Conservation (phyloP, 1,140 invertebrate genomes). For the Bombus soroeensis region DNA sequence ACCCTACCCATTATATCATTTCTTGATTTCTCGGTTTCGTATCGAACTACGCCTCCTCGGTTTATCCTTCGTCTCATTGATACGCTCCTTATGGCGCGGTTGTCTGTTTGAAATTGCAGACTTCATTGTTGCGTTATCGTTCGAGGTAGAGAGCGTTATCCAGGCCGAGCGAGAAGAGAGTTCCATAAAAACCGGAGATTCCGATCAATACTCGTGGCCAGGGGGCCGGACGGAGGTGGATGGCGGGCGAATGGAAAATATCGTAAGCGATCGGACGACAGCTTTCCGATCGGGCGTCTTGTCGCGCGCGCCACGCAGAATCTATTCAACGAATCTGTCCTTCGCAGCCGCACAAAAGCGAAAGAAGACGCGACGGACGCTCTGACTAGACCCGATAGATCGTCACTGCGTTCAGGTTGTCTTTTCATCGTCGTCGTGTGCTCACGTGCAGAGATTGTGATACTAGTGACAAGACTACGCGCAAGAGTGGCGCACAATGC, state of each 20-base stretch:
- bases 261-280: conserved; percentile 32
- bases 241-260: conserved; percentile 21
- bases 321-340: conserved; percentile 31
- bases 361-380: conserved; percentile 10
- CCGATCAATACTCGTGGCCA: conserved; percentile 28
- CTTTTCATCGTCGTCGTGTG: conserved; percentile 32
- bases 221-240: conserved; percentile 1
- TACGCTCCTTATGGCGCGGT: not conserved
- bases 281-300: conserved; percentile 33
- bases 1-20: not conserved
- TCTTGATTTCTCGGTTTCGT: not conserved
- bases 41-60: not conserved
- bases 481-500: conserved; percentile 60
- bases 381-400: conserved; percentile 11
- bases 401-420: conserved; percentile 5
- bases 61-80: not conserved
- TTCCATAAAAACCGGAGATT: conserved; percentile 24
- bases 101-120: not conserved
- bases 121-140: conserved; percentile 1
- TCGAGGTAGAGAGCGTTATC: not conserved
- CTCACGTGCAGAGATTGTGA: conserved; percentile 24
- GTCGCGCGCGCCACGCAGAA: not conserved
- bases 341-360: not conserved
- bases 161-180: conserved; percentile 23
- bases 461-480: conserved; percentile 44